Evolutionary conservation across 2,797 vertebrate genomes (phyloP), one percentile per base, ranked within the genome.

Genomic region (Diplodus sargus): DNA sequence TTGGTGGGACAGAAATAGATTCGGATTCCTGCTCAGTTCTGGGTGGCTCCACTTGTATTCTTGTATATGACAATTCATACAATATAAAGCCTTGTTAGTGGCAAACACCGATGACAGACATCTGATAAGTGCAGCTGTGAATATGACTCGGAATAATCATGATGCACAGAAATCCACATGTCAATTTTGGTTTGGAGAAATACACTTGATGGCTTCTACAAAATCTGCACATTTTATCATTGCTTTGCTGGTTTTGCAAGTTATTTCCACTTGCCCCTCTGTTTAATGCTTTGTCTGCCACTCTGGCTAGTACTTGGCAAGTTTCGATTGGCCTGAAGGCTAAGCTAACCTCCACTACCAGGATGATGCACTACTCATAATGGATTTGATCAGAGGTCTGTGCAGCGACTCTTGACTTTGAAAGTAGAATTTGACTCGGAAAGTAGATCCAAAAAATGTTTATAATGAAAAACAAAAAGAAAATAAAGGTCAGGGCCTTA

Each of bases 1-100:
- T 1, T 30, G 56, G 43, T 20, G 43, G 58, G 25, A 74, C 76
- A 78, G 30, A 86, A 87, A 86, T 82, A 85, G 69, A 71, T 34
- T 42, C 53, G 30, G 73, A 73, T 64, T 23, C 34, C 23, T 23
- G 16, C 43, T 74, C 49, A 12, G 22, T 56, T 43, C n/a, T 15
- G 30, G 18, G 9, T 18, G 53, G 23, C 14, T 30, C 10, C 45
- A 67, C 47, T 34, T 25, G 30, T 51, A 23, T 61, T 57, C 20
- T 34, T 4, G 16, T 23, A 5, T 28, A 28, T 22, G 59, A 51
- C 16, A 13, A 23, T 64, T 25, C 25, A 28, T n/a, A 22, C 23
- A 3, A 63, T 67, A 15, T 16, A 47, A 64, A 66, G 28, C 12
- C 15, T 3, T 14, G 7, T 76, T 17, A 73, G 14, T 23, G 18